Conservation (phyloP, 2,113 vertebrate species). For the Podiceps cristatus region DNA sequence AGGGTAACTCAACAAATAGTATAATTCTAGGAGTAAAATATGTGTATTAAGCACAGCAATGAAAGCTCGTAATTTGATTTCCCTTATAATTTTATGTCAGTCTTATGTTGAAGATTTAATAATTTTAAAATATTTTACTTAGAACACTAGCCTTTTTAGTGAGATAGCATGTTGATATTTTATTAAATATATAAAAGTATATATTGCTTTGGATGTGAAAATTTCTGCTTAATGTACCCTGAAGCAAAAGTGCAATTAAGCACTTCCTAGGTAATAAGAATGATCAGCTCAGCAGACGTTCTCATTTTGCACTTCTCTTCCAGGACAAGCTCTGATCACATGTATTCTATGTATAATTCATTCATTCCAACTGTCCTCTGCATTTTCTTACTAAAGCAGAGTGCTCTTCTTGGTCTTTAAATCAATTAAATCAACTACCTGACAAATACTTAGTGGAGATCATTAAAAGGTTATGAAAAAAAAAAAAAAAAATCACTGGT, state of each 20-base stretch:
- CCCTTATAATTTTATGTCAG: background rate
- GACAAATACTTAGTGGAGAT: background rate
- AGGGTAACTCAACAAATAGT: background rate
- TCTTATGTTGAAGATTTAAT: background rate
- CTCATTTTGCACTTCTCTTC: constrained; percentile 1
- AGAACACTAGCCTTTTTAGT: background rate
- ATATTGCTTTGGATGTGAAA: background rate
- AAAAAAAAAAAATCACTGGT: background rate
- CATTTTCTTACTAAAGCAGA: background rate
- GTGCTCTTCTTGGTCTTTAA: background rate
- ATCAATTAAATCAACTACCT: constrained; percentile 17
- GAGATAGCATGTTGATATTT: background rate
- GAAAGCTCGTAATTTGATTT: background rate
- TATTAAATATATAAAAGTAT: background rate
- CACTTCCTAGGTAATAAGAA: background rate
- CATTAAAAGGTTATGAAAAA: background rate
- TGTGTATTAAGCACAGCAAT: background rate
- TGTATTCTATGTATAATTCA: background rate
- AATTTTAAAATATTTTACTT: background rate
- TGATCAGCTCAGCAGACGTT: background rate
- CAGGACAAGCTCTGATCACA: background rate
- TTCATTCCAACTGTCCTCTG: background rate
- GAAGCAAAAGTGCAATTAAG: constrained; percentile 1
- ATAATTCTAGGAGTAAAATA: background rate
- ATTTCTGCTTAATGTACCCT: background rate